Percentiles rank a stretch among this genome's conserved stretches.
Evolutionary conservation across 2,888 invertebrate species (phyloP).

Genomic region (Abrostola triplasia): DNA sequence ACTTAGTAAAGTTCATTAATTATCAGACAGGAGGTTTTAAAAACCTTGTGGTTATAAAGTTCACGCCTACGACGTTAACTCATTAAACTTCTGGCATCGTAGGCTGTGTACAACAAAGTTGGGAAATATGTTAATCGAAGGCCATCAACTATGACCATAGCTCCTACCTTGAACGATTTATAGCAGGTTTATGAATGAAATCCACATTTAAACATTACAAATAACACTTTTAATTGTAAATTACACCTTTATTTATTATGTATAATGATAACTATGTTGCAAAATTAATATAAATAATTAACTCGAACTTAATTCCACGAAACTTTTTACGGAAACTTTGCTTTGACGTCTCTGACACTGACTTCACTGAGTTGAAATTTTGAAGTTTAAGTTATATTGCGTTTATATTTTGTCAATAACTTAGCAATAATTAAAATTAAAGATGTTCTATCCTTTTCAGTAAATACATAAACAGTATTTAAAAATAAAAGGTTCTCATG

Average conservation of each 20-base stretch:
- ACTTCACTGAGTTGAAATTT: slow-evolving; percentile 3
- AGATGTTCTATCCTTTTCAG: too few species aligned
- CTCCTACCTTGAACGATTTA: slow-evolving; percentile 62
- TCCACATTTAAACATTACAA: slow-evolving; percentile 16
- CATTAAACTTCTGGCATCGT: slow-evolving; percentile 72
- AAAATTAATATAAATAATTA: slow-evolving; percentile 6
- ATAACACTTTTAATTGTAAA: not conserved
- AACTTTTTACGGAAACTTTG: slow-evolving; percentile 40
- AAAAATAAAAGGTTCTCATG: not conserved
- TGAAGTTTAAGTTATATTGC: slow-evolving; percentile 31
- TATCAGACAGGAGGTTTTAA: slow-evolving; percentile 45
- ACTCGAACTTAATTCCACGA: slow-evolving; percentile 7
- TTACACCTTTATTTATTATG: not conserved
- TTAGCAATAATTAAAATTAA: too few species aligned
- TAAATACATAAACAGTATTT: too few species aligned
- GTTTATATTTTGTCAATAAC: slow-evolving; percentile 13
- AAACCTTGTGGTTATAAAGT: slow-evolving; percentile 74
- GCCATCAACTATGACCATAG: slow-evolving; percentile 75
- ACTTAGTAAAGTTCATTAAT: slow-evolving; percentile 20
- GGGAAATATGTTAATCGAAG: slow-evolving; percentile 83
- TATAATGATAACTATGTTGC: not conserved
- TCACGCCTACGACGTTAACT: slow-evolving; percentile 75
- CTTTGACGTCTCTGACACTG: slow-evolving; percentile 1
- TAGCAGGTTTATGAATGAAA: slow-evolving; percentile 45
- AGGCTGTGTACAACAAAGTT: slow-evolving; percentile 75